Evolutionary conservation across 2,113 vertebrate species (phyloP).

Genomic region (Nematolebias whitei): DNA sequence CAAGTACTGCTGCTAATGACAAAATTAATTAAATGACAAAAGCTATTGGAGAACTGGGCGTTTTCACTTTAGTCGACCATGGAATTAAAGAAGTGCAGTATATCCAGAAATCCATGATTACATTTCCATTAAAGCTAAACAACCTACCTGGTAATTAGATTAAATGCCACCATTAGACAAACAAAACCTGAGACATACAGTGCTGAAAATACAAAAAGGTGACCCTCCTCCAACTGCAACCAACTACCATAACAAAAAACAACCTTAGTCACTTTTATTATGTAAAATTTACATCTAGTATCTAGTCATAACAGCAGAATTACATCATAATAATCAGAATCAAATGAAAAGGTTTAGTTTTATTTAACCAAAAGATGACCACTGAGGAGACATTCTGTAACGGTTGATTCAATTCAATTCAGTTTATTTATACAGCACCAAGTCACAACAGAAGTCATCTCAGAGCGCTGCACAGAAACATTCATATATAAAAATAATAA

Average conservation of each 20-base stretch:
- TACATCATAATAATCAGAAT: too few species aligned
- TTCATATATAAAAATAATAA: too few species aligned
- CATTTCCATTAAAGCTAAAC: constrained; percentile 31
- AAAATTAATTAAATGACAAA: constrained; percentile 55
- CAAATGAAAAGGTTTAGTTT: neutral
- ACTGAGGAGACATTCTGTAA: neutral
- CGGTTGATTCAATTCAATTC: too few species aligned
- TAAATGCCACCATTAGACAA: constrained; percentile 3
- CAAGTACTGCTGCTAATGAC: constrained; percentile 38
- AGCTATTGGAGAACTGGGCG: constrained; percentile 33
- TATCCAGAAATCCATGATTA: constrained; percentile 36
- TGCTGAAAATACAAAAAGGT: neutral
- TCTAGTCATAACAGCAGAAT: too few species aligned
- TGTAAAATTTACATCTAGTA: too few species aligned
- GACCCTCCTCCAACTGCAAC: neutral
- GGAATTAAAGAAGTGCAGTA: constrained; percentile 40
- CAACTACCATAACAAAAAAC: neutral
- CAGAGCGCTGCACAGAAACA: too few species aligned
- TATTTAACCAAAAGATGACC: neutral
- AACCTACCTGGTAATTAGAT: neutral
- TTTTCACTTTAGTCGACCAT: constrained; percentile 38
- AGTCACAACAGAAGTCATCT: too few species aligned
- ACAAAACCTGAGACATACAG: neutral
- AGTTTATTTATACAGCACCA: too few species aligned
- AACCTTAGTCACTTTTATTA: too few species aligned